Evolutionary conservation across 35 echinoderm and acorn worm species (phyloP), one percentile per base, ranked within the genome.

Genomic region (Apostichopus californicus): DNA sequence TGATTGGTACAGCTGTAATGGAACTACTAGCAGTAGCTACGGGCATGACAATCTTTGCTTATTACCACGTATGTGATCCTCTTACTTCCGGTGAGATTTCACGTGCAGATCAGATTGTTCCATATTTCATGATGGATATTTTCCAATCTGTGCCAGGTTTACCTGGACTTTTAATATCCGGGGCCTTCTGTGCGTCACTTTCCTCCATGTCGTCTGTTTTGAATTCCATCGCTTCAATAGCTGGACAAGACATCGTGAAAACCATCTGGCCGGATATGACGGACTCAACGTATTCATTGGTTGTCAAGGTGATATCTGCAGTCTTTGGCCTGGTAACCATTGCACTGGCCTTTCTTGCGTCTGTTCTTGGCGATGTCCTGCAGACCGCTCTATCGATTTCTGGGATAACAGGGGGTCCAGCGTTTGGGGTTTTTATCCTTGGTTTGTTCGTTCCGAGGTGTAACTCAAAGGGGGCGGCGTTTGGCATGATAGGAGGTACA

Each of bases 181-280:
- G 87, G 14, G 87, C 87, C 6, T 90, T 90, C 46, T 71, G 64
- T 73, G 87, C 87, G 8, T 90, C 87, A 14, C 87, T 90, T 46
- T 90, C 87, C 8, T 90, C 87, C 3, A 77, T 90, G 87, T 90
- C 87, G 17, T 90, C 87, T 55, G 64, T 75, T 3, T 64, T 90
- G 71, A 90, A 90, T 90, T 17, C 58, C 5, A 90, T 90, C 4
- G 87, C 71, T 54, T 60, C 87, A 46, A 77, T 55, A 11, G 55
- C 71, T 71, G 87, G 87, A 25, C 87, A 90, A 22, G 87, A 90
- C 63, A 55, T 90, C 18, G 55, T 90, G 7, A 90, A 90, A 26
- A 71, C 63, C 13, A 71, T 73, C 15, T 90, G 87, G 87, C 63
- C 63, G 17, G 65, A 90, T 14, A 90, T 90, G 86, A 25, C 11